A percentile compares a stretch with the other conserved stretches of the same genome.
Conservation (phyloP, 2,888 invertebrate species). For the Dynastes hyllus region DNA sequence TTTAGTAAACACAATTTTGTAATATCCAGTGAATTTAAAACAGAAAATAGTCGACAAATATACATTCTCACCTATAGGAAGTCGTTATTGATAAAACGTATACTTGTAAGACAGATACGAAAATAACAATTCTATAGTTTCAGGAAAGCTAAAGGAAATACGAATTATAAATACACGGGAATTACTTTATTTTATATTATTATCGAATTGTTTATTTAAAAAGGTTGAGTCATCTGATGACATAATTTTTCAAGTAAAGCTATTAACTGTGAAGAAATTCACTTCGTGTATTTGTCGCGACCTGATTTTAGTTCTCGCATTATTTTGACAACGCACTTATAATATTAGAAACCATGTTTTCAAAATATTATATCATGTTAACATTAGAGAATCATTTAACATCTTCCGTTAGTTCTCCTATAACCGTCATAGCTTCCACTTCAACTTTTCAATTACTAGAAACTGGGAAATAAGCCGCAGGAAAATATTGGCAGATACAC, state of each 20-base stretch:
- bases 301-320: no score
- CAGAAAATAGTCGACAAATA: not conserved
- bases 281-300: no score
- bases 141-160: slow-evolving; percentile 24
- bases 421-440: no score
- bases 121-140: slow-evolving; percentile 14
- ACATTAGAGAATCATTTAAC: no score
- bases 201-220: slow-evolving; percentile 10
- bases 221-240: slow-evolving; percentile 32
- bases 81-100: slow-evolving; percentile 14
- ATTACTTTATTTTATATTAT: slow-evolving; percentile 27
- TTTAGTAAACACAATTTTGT: slow-evolving; percentile 14
- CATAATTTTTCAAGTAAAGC: slow-evolving; percentile 14
- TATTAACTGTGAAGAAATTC: slow-evolving; percentile 18
- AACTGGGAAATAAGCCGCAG: no score
- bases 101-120: slow-evolving; percentile 1
- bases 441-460: no score
- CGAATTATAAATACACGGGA: slow-evolving; percentile 4
- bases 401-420: no score
- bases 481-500: no score
- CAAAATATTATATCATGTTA: no score
- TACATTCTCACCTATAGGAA: slow-evolving; percentile 5
- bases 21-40: not conserved
- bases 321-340: no score
- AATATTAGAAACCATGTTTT: no score